Percentiles rank a stretch among this genome's conserved stretches.
phyloP scores from a whole-genome alignment of 2,888 invertebrate species.

The Thereva nobilitata region DNA sequence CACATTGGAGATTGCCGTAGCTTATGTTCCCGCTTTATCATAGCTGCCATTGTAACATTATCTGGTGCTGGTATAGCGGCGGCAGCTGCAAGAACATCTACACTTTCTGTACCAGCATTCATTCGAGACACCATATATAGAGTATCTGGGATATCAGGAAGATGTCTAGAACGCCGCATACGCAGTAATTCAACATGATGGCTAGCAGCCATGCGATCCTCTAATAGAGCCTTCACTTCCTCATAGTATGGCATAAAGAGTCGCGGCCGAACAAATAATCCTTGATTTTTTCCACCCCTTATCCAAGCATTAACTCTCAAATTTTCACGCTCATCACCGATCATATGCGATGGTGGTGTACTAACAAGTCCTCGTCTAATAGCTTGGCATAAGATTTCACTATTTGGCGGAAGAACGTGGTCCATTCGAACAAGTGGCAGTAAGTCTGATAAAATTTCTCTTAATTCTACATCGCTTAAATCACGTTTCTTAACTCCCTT shows the following conservation, averaged over 20 bases:
- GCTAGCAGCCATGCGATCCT: constrained; percentile 72
- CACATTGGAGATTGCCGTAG: constrained; percentile 78
- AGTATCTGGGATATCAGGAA: constrained; percentile 88
- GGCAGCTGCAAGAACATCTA: constrained; percentile 68
- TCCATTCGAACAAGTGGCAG: constrained; percentile 85
- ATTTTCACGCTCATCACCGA: constrained; percentile 71
- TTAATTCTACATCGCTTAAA: constrained; percentile 80
- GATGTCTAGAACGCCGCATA: constrained; percentile 71
- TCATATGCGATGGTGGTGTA: constrained; percentile 83
- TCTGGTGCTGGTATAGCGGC: constrained; percentile 76
- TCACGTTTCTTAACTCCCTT: constrained; percentile 83
- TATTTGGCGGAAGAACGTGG: constrained; percentile 85
- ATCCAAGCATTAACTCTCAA: constrained; percentile 79
- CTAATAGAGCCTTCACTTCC: constrained; percentile 85
- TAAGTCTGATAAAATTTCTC: constrained; percentile 82
- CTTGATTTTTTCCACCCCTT: constrained; percentile 70
- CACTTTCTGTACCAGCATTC: constrained; percentile 60
- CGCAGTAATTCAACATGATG: constrained; percentile 76
- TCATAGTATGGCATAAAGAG: constrained; percentile 94
- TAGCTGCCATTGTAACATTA: constrained; percentile 72
- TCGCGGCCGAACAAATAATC: constrained; percentile 79
- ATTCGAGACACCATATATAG: constrained; percentile 77
- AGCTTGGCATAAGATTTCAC: constrained; percentile 75
- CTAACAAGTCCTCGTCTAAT: constrained; percentile 72
- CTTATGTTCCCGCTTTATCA: constrained; percentile 85